Evolutionary conservation across 2,797 vertebrate genomes (phyloP), one percentile per base, ranked within the genome.

Genomic region (Mustela erminea): DNA sequence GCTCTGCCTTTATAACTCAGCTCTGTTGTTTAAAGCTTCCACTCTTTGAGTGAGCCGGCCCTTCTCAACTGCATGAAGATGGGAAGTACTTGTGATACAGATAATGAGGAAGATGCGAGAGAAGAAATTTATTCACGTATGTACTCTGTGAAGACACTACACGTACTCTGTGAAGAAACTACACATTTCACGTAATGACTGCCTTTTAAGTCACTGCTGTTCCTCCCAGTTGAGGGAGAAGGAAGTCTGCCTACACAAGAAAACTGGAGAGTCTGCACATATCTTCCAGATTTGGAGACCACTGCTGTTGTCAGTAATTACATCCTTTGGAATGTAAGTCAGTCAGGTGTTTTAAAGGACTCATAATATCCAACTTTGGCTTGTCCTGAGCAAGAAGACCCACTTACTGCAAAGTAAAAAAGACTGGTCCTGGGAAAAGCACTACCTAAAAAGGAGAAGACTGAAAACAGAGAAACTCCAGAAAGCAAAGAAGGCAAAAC

Each of bases 311-410:
- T 81, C 52, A 80, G 68, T 58, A 93, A 78, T 92, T 72, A 90
- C 13, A 81, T 38, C 56, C 85, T 97, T 49, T 89, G 86, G 75
- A 95, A 89, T 94, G 32, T 87, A 96, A 89, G 38, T 70, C 56
- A 93, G 46, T 64, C 46, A 74, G 10, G 64, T 90, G 56, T 97
- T 95, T 91, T 25, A 94, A 93, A 60, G 78, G 52, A 74, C 13
- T 80, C 70, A 68, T 5, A 54, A 49, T 58, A 95, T 66, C 38
- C 23, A 84, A 91, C 56, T 87, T 35, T 95, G 88, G 94, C 70
- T 64, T 81, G 32, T 96, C n/a, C 68, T 95, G 46, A 93, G 41
- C 89, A 95, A 96, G 70, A 96, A 93, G 95, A 95, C 18, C 49
- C 70, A 86, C 38, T 85, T 93, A 77, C 23, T 88, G 32, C 74